These are phyloP conservation scores for Perithous albicinctus DNA, from an alignment of 2,888 invertebrate genomes.

Conservation along the genomic window DNA sequence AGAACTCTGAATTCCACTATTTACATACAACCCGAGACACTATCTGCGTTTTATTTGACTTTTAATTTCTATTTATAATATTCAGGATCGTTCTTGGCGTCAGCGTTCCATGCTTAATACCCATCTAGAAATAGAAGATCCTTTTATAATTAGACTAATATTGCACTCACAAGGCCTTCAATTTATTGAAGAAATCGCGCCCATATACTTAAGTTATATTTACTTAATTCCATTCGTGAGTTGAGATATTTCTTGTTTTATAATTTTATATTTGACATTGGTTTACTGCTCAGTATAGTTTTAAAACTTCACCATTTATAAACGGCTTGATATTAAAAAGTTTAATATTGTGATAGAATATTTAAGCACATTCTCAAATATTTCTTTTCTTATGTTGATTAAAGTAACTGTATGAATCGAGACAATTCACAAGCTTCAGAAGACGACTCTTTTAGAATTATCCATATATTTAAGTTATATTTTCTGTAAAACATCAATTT, in stretches of 20 bases:
- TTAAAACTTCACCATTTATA: not conserved
- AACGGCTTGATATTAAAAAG: not conserved
- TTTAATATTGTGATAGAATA: too few species aligned
- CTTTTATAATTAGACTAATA: conserved; percentile 17
- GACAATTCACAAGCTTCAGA: not conserved
- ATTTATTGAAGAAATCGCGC: conserved; percentile 10
- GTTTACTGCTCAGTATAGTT: not conserved
- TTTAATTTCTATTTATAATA: not conserved
- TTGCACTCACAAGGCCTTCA: conserved; percentile 8
- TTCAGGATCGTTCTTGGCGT: conserved; percentile 10
- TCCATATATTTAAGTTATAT: too few species aligned
- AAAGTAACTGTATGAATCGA: not conserved
- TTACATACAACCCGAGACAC: conserved; percentile 23
- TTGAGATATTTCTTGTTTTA: not conserved
- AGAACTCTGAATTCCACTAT: conserved; percentile 27
- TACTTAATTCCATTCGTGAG: not conserved
- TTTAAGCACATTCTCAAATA: not conserved
- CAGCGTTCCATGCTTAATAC: conserved; percentile 18
- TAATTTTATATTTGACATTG: not conserved
- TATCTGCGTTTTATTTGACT: not conserved
- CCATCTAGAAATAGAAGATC: conserved; percentile 52
- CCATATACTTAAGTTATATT: not conserved
- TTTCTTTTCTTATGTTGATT: not conserved
- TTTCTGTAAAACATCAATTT: too few species aligned
- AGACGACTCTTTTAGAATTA: not conserved